These are phyloP conservation scores for Ennomos fuscantarius DNA, from an alignment of 2,888 invertebrate species.

Conservation along the genomic window DNA sequence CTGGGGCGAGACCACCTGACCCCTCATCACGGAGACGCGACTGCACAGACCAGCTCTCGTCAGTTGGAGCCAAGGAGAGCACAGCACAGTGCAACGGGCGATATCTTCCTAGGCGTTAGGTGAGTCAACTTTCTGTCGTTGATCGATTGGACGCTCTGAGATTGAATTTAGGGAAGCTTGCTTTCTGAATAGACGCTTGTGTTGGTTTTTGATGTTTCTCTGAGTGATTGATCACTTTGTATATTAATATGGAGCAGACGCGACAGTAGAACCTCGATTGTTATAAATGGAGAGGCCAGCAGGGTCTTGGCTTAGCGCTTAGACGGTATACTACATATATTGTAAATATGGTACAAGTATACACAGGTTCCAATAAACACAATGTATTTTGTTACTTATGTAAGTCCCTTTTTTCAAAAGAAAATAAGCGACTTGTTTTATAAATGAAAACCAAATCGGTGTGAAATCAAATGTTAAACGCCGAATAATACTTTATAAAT, in stretches of 20 bases:
- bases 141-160: conserved; percentile 23
- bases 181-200: conserved; percentile 27
- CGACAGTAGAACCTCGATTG: neutral
- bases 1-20: conserved; percentile 97
- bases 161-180: conserved; percentile 26
- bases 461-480: too few relatives aligned
- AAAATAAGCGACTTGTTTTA: too few relatives aligned
- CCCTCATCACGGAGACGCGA: conserved; percentile 99
- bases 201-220: conserved; percentile 27
- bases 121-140: conserved; percentile 32
- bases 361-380: too few relatives aligned
- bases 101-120: conserved; percentile 51
- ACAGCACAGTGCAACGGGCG: conserved; percentile 54
- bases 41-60: conserved; percentile 87
- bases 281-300: conserved; percentile 3
- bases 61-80: conserved; percentile 56
- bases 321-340: too few relatives aligned
- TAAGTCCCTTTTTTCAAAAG: too few relatives aligned
- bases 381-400: too few relatives aligned
- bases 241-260: conserved; percentile 1
- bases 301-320: neutral
- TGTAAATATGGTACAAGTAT: too few relatives aligned
- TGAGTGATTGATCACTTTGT: conserved; percentile 20
- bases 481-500: too few relatives aligned
- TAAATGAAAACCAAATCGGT: too few relatives aligned